Evolutionary conservation across 2,797 vertebrate genomes (phyloP), one percentile per base, ranked within the genome.

Genomic region (Limnodromus scolopaceus): DNA sequence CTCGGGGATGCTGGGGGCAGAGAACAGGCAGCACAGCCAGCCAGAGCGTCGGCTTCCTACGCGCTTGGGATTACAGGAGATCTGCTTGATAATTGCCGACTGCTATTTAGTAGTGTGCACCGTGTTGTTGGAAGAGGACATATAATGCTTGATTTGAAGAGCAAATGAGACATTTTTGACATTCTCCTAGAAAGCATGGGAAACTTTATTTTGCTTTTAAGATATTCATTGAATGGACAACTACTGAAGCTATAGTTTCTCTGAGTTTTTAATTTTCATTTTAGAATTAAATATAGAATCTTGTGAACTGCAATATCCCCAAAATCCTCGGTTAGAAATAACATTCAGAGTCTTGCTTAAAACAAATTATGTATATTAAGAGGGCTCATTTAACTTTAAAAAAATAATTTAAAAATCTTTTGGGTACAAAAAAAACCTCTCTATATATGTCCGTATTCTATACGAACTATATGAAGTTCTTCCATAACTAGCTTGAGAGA

Each of bases 291-390:
- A 78, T 41, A 45, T 0, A 81, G 28, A 71, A 68, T 39, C 28
- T 75, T 34, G 15, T 48, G 34, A 78, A 25, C 38, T 68, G 45
- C 49, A 86, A 45, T 41, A 84, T 27, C 24, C 16, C 20, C 16
- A 19, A 74, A 81, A 74, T 64, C n/a, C 34, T 25, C 34, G 25
- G n/a, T 16, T 77, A 75, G 80, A 93, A 94, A 65, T 41, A 80
- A 72, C 27, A 36, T 30, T 81, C 54, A 22, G 61, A 87, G n/a
- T 6, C 27, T 43, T 38, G 24, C 17, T 70, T 86, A 60, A 80
- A 94, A 34, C 7, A 58, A 6, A 61, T 22, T 3, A 46, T 14
- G 2, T 15, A 45, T 39, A 24, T 10, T 10, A 61, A 41, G 19
- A 69, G 43, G 6, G 19, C 20, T 77, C 61, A 27, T 49, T 78